phyloP scores from a whole-genome alignment of 1,140 invertebrate species.

The Rhizoglyphus robini region DNA sequence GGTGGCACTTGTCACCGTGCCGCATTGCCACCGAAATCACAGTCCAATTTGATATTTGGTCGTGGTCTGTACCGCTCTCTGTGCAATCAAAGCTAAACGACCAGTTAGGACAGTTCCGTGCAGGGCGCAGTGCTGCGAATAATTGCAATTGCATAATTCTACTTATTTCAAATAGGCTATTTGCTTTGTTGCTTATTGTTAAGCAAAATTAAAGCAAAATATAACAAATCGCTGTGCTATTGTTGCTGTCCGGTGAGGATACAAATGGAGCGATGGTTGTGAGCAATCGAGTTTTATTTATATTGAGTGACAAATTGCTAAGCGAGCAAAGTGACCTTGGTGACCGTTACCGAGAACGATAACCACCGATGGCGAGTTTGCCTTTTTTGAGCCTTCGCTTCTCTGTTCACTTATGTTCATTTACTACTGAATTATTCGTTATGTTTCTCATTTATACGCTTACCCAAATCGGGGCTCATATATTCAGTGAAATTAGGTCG shows the following conservation, averaged over 20 bases:
- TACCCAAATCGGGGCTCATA: too few species aligned
- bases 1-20: neutral
- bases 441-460: too few species aligned
- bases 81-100: slow-evolving; percentile 1
- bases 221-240: slow-evolving; percentile 1
- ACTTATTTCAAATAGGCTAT: too few species aligned
- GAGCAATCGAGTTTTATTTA: slow-evolving; percentile 4
- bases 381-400: slow-evolving; percentile 4
- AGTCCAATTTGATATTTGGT: neutral
- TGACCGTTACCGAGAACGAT: neutral
- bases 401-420: slow-evolving; percentile 1
- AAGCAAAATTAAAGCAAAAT: slow-evolving; percentile 5
- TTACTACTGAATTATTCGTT: too few species aligned
- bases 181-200: neutral
- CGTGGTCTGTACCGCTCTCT: neutral
- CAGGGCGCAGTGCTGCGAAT: neutral
- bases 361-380: neutral
- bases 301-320: neutral
- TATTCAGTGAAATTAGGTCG: too few species aligned
- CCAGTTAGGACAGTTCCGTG: neutral
- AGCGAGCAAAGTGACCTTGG: neutral
- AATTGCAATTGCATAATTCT: neutral
- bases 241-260: neutral
- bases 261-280: neutral
- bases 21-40: neutral